A percentile compares a stretch with the other conserved stretches of the same genome.
Evolutionary conservation across 2,888 invertebrate species (phyloP).

Genomic region (Tanytarsus gracilentus): DNA sequence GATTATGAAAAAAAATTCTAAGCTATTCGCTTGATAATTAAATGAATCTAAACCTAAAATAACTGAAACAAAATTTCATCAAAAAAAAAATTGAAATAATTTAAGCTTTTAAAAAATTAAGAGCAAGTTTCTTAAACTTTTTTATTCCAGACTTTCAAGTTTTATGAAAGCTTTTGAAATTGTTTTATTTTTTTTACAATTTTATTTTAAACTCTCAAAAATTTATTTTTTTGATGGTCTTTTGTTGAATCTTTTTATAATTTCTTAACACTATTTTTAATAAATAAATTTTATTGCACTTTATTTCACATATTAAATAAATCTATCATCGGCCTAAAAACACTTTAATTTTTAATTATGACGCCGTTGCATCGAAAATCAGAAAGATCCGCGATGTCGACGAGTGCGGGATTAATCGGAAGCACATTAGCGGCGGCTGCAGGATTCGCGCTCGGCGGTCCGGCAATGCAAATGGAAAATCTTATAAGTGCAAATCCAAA

Average conservation of each 20-base stretch:
- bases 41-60: neutral
- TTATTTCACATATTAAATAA: neutral
- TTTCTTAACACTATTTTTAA: neutral
- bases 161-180: neutral
- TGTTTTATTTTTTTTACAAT: neutral
- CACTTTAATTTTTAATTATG: neutral
- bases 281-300: neutral
- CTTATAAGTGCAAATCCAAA: conserved; percentile 4
- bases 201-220: neutral
- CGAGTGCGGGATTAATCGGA: conserved; percentile 1
- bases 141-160: neutral
- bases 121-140: neutral
- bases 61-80: conserved; percentile 19
- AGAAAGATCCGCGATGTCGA: neutral
- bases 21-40: neutral
- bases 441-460: neutral
- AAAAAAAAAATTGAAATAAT: neutral
- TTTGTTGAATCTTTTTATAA: neutral
- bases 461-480: no score
- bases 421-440: neutral
- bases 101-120: neutral
- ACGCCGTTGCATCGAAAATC: neutral
- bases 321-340: neutral
- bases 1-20: neutral
- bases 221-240: neutral